Base-by-base conservation (phyloP, 2,797 vertebrate genomes). In the Chelonia mydas region DNA sequence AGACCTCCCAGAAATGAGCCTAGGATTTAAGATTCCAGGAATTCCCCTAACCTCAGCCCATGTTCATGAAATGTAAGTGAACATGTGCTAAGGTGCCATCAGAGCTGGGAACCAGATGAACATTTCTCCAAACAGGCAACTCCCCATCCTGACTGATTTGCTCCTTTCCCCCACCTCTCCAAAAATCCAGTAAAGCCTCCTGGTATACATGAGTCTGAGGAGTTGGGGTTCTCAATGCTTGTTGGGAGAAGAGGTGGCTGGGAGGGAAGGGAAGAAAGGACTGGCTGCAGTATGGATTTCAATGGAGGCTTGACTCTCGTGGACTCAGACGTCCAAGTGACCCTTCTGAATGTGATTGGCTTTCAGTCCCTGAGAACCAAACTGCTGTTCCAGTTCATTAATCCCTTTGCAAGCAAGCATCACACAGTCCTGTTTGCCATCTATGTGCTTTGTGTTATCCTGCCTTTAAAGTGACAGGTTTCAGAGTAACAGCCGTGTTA, bases 361-460 rank as follows among this genome's bases (percentile, higher is more conserved):
- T 84, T 53, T 16, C 37, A 25, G 41, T 68, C 31, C 33, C 25
- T 11, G 53, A 78, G 51, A 93, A 91, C 21, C 49, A 93, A 90
- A 90, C 93, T 27, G n/a, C 83, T 92, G 82, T 90, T 95, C 74
- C 0, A 1, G 21, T 90, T 94, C 72, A 84, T 87, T 93, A 90
- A 89, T 93, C 82, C 57, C 61, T 89, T 83, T 90, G 53, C 51
- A 95, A 28, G 50, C 41, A 72, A 45, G 3, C 49, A 90, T 93
- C 80, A 84, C 89, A 85, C 33, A 65, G 54, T 49, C 47, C 65
- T n/a, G 9, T 45, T 93, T 89, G 15, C 59, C 2, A 1, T 81
- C 88, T 90, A 57, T 81, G 50, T 80, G 55, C 49, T 65, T 15
- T 33, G 41, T 72, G 50, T 84, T 79, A 41, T 45, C 82, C 74